These are phyloP conservation scores for Aporophyla nigra DNA, from an alignment of 2,888 invertebrate species.

Conservation along the genomic window DNA sequence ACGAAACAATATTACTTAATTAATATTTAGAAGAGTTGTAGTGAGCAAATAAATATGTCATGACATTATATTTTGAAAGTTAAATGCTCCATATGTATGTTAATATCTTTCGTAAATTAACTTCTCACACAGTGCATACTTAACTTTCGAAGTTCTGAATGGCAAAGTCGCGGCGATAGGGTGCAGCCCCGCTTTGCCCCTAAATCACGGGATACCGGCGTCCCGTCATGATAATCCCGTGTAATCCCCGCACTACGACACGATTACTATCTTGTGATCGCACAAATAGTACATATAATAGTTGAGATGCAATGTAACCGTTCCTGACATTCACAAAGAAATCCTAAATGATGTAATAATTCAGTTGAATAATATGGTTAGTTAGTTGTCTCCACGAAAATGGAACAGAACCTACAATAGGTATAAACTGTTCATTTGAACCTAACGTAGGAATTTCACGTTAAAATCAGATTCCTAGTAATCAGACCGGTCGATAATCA, in stretches of 20 bases:
- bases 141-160: constrained; percentile 1
- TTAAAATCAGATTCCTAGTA: constrained; percentile 14
- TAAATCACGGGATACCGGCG: constrained; percentile 59
- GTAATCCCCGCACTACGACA: constrained; percentile 49
- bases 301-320: background rate
- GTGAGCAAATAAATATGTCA: background rate
- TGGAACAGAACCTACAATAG: background rate
- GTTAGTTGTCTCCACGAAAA: background rate
- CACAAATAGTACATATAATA: background rate
- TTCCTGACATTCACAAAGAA: constrained; percentile 8
- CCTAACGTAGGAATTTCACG: background rate
- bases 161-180: constrained; percentile 13
- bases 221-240: constrained; percentile 52
- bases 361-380: background rate
- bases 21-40: background rate
- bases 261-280: constrained; percentile 24
- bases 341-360: background rate
- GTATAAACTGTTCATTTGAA: background rate
- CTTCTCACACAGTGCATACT: background rate
- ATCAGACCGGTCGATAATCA: background rate
- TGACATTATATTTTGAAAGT: background rate
- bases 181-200: constrained; percentile 31
- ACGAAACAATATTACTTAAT: background rate
- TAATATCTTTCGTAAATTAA: background rate
- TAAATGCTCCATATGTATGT: too few relatives aligned